A percentile compares a stretch with the other conserved stretches of the same genome.
phyloP scores from a whole-genome alignment of 2,797 vertebrate species.

The Sebastes vulpes region DNA sequence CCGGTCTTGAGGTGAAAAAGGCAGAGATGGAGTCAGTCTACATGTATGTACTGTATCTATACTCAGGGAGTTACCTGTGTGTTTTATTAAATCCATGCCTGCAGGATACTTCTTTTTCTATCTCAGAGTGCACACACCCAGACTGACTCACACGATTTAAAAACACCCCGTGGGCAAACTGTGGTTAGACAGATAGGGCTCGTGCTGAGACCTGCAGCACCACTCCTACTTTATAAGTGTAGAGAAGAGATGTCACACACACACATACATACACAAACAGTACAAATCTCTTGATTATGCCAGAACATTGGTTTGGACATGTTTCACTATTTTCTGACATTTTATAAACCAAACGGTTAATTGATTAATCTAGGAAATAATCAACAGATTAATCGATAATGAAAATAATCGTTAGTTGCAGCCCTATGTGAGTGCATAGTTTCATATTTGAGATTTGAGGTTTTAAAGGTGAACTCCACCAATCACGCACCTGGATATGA shows the following conservation, averaged over 20 bases:
- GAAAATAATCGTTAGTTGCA: fast-evolving
- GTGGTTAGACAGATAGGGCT: conserved; percentile 36
- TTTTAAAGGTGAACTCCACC: too few relatives aligned
- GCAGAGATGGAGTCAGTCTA: conserved; percentile 14
- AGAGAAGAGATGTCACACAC: background rate
- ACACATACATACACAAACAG: background rate
- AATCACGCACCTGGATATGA: background rate
- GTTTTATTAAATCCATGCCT: conserved; percentile 55
- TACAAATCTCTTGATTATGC: background rate
- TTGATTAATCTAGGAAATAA: background rate
- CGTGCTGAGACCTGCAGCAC: conserved; percentile 64
- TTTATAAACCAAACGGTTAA: background rate
- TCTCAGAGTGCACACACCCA: conserved; percentile 45
- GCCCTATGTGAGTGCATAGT: background rate
- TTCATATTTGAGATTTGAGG: background rate
- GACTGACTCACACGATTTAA: conserved; percentile 41
- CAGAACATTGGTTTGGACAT: background rate
- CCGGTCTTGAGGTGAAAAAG: conserved; percentile 22
- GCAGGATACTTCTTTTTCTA: conserved; percentile 45
- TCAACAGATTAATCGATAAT: background rate
- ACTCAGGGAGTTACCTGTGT: conserved; percentile 22
- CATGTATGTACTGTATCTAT: background rate
- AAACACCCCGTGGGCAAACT: conserved; percentile 54
- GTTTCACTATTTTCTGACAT: background rate
- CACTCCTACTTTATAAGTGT: conserved; percentile 20